Percentiles rank a stretch among this genome's conserved stretches.
phyloP scores from a whole-genome alignment of 2,888 invertebrate genomes.

The Athalia cordata region DNA sequence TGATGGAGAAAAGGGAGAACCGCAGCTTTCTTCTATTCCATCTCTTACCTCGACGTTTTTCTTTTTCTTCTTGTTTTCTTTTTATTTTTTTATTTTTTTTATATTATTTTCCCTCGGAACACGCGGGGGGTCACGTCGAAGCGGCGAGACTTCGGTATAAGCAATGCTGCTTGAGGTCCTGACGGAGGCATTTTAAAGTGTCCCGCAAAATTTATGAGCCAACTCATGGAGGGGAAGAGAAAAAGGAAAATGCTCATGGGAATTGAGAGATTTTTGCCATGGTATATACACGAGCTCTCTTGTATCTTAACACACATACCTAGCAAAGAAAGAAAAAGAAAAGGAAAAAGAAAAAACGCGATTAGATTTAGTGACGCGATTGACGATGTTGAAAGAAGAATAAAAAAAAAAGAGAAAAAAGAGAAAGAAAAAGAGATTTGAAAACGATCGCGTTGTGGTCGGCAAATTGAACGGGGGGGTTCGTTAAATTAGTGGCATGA shows the following conservation, averaged over 20 bases:
- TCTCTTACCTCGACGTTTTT: conserved; percentile 36
- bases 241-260: conserved; percentile 54
- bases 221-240: conserved; percentile 43
- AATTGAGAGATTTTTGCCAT: conserved; percentile 57
- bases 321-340: background rate
- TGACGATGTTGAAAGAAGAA: too few species aligned
- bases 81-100: conserved; percentile 48
- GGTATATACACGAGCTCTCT: background rate
- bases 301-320: background rate
- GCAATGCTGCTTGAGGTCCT: background rate
- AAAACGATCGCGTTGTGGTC: too few species aligned
- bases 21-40: conserved; percentile 32
- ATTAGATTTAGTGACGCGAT: too few species aligned
- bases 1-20: conserved; percentile 25
- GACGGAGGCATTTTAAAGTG: conserved; percentile 57
- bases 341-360: too few species aligned
- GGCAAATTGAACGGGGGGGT: too few species aligned
- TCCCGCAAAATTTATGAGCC: conserved; percentile 61
- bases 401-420: too few species aligned
- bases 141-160: background rate
- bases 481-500: too few species aligned
- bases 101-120: conserved; percentile 46
- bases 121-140: background rate
- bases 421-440: too few species aligned
- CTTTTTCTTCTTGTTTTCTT: conserved; percentile 8